phyloP scores from a whole-genome alignment of 2,888 invertebrate genomes.

The Epinotia nisella region DNA sequence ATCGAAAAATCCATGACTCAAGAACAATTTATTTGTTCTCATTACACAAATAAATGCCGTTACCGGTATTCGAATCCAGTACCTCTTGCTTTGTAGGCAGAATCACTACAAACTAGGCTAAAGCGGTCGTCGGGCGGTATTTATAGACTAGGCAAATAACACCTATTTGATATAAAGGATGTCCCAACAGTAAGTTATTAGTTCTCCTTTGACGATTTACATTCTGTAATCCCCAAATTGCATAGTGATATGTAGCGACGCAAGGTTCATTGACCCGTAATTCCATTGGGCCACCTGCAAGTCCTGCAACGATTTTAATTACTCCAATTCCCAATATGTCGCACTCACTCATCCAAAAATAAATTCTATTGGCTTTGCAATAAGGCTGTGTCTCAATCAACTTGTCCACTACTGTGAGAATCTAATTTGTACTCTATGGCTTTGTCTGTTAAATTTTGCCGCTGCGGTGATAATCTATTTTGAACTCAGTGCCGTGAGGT shows the following conservation, averaged over 20 bases:
- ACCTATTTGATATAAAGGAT: too few relatives aligned
- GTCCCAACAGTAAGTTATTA: neutral
- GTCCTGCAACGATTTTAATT: conserved; percentile 23
- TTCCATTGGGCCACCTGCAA: conserved; percentile 1
- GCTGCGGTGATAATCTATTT: neutral
- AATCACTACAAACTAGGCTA: too few relatives aligned
- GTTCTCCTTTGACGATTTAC: neutral
- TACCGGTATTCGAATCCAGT: too few relatives aligned
- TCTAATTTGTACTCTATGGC: neutral
- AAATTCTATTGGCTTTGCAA: neutral
- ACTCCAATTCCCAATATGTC: neutral
- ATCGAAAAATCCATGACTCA: too few relatives aligned
- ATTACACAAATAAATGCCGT: too few relatives aligned
- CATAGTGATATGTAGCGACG: conserved; percentile 7
- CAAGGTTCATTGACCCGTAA: conserved; percentile 29
- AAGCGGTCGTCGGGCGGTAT: too few relatives aligned
- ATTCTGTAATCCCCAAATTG: neutral
- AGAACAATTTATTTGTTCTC: too few relatives aligned
- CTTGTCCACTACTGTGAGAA: neutral
- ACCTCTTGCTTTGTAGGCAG: too few relatives aligned
- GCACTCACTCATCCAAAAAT: neutral
- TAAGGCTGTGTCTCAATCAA: neutral
- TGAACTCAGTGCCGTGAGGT: neutral
- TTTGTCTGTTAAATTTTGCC: neutral
- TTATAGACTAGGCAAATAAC: too few relatives aligned